phyloP scores from a whole-genome alignment of 2,113 vertebrate species.

The Myanophis thanlyinensis region DNA sequence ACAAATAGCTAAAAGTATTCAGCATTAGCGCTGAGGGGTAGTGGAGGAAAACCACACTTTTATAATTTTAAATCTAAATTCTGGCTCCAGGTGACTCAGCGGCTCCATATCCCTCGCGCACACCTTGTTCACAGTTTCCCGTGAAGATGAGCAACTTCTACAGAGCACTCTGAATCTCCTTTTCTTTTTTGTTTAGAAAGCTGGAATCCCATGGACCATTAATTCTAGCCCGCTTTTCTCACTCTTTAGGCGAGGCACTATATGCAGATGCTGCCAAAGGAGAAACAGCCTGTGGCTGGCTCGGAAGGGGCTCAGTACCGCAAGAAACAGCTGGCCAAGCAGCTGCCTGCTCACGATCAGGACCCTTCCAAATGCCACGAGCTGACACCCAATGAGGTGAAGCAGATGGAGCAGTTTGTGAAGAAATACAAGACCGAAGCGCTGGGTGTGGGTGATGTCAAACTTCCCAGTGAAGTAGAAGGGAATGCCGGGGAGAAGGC shows the following conservation, averaged over 20 bases:
- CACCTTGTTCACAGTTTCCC: neutral
- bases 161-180: conserved; percentile 26
- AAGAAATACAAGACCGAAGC: conserved; percentile 95
- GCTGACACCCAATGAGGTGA: conserved; percentile 88
- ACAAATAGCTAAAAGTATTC: neutral
- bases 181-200: conserved; percentile 23
- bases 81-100: neutral
- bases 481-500: conserved; percentile 42
- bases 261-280: conserved; percentile 93
- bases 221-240: conserved; percentile 29
- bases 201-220: conserved; percentile 31
- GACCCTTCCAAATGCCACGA: conserved; percentile 95
- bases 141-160: neutral
- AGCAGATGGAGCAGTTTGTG: conserved; percentile 93
- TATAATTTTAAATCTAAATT: conserved; percentile 11
- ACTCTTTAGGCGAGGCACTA: conserved; percentile 85
- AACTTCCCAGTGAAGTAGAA: conserved; percentile 82
- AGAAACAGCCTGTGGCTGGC: conserved; percentile 90
- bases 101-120: neutral
- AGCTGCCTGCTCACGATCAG: conserved; percentile 97
- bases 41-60: conserved; percentile 5
- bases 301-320: conserved; percentile 92
- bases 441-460: conserved; percentile 88
- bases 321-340: conserved; percentile 94
- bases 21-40: conserved; percentile 2